Conservation (phyloP, 2,113 vertebrate genomes). For the Rhea americana region DNA sequence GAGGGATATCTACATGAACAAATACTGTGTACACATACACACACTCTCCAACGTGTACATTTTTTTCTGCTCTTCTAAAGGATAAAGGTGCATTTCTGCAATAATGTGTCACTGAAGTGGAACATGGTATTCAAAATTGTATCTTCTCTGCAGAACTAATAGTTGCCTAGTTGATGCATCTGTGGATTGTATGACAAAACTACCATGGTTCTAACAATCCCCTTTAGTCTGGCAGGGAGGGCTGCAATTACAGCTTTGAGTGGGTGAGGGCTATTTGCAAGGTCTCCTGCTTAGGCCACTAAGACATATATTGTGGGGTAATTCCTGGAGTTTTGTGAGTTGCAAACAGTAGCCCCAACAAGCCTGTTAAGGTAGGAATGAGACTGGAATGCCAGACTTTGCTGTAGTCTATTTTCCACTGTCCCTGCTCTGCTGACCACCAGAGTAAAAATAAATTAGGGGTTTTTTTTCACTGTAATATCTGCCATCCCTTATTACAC, state of each 20-base stretch:
- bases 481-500: conserved; percentile 45
- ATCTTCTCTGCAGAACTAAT: neutral
- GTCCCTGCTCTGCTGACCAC: conserved; percentile 43
- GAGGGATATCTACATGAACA: neutral
- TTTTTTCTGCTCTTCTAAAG: neutral
- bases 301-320: conserved; percentile 47
- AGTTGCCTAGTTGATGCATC: neutral
- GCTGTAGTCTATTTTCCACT: conserved; percentile 26
- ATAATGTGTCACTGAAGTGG: neutral
- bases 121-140: neutral
- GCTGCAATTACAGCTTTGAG: conserved; percentile 14
- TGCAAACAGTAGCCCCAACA: conserved; percentile 34
- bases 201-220: neutral
- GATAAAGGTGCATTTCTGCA: neutral
- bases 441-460: conserved; percentile 36
- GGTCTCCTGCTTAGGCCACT: conserved; percentile 35
- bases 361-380: conserved; percentile 58
- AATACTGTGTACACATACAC: neutral
- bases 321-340: conserved; percentile 52
- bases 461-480: neutral
- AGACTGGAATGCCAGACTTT: conserved; percentile 53
- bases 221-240: neutral
- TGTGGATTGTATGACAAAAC: neutral
- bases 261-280: conserved; percentile 34
- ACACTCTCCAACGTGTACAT: neutral